These are phyloP conservation scores for Protobothrops mucrosquamatus DNA, from an alignment of 2,113 vertebrate species.

Conservation along the genomic window DNA sequence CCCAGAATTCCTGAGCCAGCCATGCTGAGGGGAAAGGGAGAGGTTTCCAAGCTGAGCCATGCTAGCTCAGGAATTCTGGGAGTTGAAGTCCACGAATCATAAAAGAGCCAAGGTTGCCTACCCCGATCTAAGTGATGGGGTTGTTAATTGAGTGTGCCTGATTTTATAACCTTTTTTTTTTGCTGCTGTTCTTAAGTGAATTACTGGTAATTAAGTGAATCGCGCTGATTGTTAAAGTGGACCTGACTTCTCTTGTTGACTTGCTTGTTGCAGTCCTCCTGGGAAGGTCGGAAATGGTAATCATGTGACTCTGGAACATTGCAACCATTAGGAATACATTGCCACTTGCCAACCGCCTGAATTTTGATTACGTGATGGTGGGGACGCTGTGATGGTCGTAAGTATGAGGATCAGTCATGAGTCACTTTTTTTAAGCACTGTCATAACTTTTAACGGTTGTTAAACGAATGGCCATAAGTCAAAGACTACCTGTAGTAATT, in stretches of 20 bases:
- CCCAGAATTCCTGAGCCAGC: too few relatives aligned
- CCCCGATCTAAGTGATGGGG: not conserved
- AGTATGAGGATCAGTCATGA: not conserved
- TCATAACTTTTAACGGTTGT: not conserved
- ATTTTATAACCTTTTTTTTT: not conserved
- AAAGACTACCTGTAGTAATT: not conserved
- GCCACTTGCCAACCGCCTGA: not conserved
- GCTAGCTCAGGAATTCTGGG: too few relatives aligned
- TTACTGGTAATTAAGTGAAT: not conserved
- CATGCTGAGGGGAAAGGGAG: too few relatives aligned
- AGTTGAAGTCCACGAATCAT: too few relatives aligned
- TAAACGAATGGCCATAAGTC: not conserved
- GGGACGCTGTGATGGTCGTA: not conserved
- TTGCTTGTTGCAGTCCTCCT: not conserved
- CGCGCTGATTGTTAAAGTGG: not conserved
- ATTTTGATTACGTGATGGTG: not conserved
- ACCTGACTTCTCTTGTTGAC: not conserved
- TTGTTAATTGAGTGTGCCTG: not conserved
- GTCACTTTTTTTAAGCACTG: not conserved
- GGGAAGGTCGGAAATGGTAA: not conserved
- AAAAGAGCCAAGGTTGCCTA: too few relatives aligned
- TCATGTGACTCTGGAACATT: not conserved
- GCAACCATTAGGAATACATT: not conserved
- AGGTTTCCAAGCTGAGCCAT: too few relatives aligned
- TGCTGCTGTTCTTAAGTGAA: not conserved